Percentiles rank a stretch among this genome's conserved stretches.
Conservation (phyloP, 1,140 invertebrate genomes). For the Drosophila biarmipes region DNA sequence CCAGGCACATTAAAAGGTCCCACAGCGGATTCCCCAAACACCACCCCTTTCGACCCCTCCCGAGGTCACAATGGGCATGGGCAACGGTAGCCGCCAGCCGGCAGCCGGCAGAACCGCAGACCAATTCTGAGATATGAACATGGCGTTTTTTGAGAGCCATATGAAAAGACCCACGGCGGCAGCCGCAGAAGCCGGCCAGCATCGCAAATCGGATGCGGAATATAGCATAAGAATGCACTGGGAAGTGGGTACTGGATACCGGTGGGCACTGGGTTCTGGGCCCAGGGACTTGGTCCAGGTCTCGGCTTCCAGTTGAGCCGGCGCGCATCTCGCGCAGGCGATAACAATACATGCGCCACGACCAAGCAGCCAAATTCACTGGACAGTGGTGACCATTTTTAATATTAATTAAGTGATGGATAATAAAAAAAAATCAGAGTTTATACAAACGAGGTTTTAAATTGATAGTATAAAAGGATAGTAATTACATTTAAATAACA, state of each 20-base stretch:
- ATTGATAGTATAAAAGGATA: no score
- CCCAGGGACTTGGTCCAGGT: constrained; percentile 3
- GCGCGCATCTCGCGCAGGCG: constrained; percentile 53
- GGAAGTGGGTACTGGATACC: constrained; percentile 6
- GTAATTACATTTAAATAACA: no score
- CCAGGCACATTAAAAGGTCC: constrained; percentile 79
- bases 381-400: constrained; percentile 10
- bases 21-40: constrained; percentile 10
- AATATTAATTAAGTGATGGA: no score
- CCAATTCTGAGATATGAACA: constrained; percentile 82
- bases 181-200: constrained; percentile 6
- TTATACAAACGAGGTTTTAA: not conserved
- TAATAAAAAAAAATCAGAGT: no score
- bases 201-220: constrained; percentile 28
- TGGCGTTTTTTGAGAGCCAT: constrained; percentile 60
- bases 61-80: constrained; percentile 61
- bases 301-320: constrained; percentile 27
- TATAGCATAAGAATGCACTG: constrained; percentile 69
- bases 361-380: constrained; percentile 26
- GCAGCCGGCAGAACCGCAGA: constrained; percentile 57
- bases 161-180: constrained; percentile 46
- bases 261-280: constrained; percentile 5
- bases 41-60: not conserved
- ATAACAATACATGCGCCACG: constrained; percentile 79
- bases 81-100: constrained; percentile 51